phyloP scores from a whole-genome alignment of 2,113 vertebrate genomes.

The Eurypyga helias region DNA sequence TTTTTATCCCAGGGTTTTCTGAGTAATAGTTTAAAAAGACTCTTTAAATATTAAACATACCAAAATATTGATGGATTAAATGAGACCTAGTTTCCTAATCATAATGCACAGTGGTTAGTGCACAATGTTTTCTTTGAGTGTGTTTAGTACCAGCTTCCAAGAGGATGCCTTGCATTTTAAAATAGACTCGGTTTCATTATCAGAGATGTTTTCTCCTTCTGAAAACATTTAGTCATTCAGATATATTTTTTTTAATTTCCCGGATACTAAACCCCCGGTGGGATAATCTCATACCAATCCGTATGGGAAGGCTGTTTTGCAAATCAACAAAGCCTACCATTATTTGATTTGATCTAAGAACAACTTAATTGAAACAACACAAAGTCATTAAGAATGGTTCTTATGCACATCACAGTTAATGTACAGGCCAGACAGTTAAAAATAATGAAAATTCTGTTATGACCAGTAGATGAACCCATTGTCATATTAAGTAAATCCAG shows the following conservation, averaged over 20 bases:
- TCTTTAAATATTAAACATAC: conserved; percentile 70
- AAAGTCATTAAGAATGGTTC: background rate
- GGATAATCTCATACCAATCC: conserved; percentile 72
- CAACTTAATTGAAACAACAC: conserved; percentile 61
- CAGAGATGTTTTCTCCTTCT: conserved; percentile 35
- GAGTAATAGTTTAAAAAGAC: conserved; percentile 49
- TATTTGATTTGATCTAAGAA: conserved; percentile 65
- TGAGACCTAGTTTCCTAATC: conserved; percentile 63
- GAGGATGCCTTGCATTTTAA: conserved; percentile 66
- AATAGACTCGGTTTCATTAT: conserved; percentile 70
- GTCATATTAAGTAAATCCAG: conserved; percentile 6
- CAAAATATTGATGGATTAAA: conserved; percentile 63
- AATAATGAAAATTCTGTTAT: conserved; percentile 47
- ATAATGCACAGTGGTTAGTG: conserved; percentile 55
- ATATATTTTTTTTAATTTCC: conserved; percentile 66
- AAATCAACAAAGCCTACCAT: conserved; percentile 55
- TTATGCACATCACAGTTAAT: conserved; percentile 11
- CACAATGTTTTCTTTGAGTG: background rate
- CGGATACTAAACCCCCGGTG: conserved; percentile 46
- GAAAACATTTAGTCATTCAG: conserved; percentile 43
- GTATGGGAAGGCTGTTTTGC: conserved; percentile 58
- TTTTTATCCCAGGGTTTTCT: conserved; percentile 41
- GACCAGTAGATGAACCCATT: conserved; percentile 21
- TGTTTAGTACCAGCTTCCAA: conserved; percentile 18
- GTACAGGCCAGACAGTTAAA: conserved; percentile 28